Evolutionary conservation across 2,888 invertebrate genomes (phyloP), one percentile per base, ranked within the genome.

Genomic region (Dasysyrphus tricinctus): DNA sequence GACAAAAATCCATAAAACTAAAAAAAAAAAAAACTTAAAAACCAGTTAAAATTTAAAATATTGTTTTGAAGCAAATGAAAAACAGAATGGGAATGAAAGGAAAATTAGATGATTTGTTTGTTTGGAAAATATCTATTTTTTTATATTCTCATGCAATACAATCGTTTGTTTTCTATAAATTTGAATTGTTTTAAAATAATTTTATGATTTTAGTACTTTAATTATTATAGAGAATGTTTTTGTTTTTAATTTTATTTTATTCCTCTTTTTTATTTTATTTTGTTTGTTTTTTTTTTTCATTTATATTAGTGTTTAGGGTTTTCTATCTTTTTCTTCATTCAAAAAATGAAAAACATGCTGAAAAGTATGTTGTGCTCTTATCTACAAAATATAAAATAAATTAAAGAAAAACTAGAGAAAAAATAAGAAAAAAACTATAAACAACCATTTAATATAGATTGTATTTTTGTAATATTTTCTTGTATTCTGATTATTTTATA

Each of bases 401-500:
- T 32, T 9, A 59, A 59, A 44, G 65, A 77, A 29, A 39, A 56
- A 67, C 0, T n/a, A 67, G 11, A 32, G 16, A 76, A 34, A 49
- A 57, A 54, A 19, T 8, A 47, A 61, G 3, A 72, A 79, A 54
- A 69, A 37, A 49, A 39, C 49, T 67, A 54, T 29, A 69, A 51
- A 37, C n/a, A 69, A 67, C 74, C 42, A 44, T 63, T 19, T 37
- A 63, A 76, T 69, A 80, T 74, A 81, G 63, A 81, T 78, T 85
- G 81, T 85, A 85, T 85, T 85, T 85, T 85, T 85, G 67, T 85
- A 85, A 85, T 81, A 77, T 85, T 78, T 85, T 74, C 85, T 69
- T 81, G 81, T 80, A 80, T 72, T 82, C 72, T 78, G 65, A 72
- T 67, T 86, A 79, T 70, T 79, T 84, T 82, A 59, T 59, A 63